Evolutionary conservation across 2,888 invertebrate genomes (phyloP).

Genomic region (Ophion ventricosus): DNA sequence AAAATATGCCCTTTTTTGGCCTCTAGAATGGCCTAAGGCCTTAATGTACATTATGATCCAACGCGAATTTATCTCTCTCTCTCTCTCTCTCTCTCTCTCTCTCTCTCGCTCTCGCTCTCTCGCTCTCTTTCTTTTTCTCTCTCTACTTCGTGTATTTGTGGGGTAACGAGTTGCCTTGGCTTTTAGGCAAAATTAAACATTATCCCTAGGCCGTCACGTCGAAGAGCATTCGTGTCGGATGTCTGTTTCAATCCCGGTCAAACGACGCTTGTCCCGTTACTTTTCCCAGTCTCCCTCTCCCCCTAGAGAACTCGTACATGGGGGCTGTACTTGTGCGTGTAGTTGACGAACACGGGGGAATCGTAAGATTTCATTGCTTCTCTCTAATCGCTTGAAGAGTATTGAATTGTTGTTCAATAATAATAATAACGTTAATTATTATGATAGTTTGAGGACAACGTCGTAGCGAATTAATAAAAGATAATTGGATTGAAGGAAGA

Average conservation of each 20-base stretch:
- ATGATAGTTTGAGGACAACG: background rate
- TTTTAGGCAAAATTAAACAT: conserved; percentile 49
- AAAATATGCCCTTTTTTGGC: no score
- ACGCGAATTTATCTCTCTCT: no score
- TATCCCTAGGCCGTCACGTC: conserved; percentile 69
- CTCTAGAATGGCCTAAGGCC: no score
- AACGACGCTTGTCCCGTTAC: conserved; percentile 46
- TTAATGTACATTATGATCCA: no score
- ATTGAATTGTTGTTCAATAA: conserved; percentile 22
- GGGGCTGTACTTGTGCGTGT: background rate
- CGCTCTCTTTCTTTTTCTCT: background rate
- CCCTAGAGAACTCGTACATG: background rate
- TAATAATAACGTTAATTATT: background rate
- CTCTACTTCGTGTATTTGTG: background rate
- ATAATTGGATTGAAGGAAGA: background rate
- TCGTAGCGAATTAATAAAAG: background rate
- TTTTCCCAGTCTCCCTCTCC: conserved; percentile 1
- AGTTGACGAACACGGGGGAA: background rate
- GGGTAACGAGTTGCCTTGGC: background rate
- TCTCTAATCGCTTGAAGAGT: conserved; percentile 4
- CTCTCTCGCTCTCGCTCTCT: background rate
- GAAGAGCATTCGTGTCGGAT: conserved; percentile 74
- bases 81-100: background rate
- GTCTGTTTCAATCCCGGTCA: conserved; percentile 70
- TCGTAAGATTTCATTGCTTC: conserved; percentile 45